Evolutionary conservation across 2,113 vertebrate species (phyloP), one percentile per base, ranked within the genome.

Genomic region (Pteronura brasiliensis): DNA sequence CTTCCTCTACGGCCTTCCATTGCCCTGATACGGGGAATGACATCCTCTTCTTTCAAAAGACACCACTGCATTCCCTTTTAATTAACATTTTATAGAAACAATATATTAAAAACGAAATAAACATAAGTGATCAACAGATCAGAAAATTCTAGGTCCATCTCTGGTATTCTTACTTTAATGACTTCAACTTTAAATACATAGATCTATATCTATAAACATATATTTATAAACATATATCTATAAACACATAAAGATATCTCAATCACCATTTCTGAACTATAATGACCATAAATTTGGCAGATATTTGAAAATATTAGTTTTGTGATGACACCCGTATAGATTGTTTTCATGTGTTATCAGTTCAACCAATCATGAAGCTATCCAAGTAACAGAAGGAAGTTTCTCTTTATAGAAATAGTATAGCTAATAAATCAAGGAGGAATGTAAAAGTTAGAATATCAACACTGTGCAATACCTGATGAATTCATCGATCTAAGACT

Each of bases 41-140:
- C 98, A 72, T 99, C 99, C 63, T 99, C 99, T 79, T 99, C 99
- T 96, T 99, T 99, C 99, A 99, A 98, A 81, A 99, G 98, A 98
- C 99, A 99, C 99, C 99, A 99, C 98, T 99, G 99, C 97, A 99
- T 98, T 74, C 99, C 99, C 99, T 99, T 99, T 96, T 77, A 98
- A 99, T 96, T 36, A 77, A 98, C 82, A 99, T 95, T 98, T 96
- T 97, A 95, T 79, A 98, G 47, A 98, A 74, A 96, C 4, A 96
- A n/a, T 63, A 36, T 36, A 87, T 99, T 97, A 98, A 14, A 92
- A 98, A 97, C 0, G 95, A 93, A 85, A 91, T 82, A 76, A 42
- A 42, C 82, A 88, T 20, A 82, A 82, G 88, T 85, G 65, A 94
- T 86, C 67, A 82, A 83, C 71, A 12, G 0, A 52, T 71, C 25